A percentile compares a stretch with the other conserved stretches of the same genome.
These are phyloP conservation scores for Orthosia incerta DNA, from an alignment of 2,888 invertebrate genomes.

Conservation along the genomic window DNA sequence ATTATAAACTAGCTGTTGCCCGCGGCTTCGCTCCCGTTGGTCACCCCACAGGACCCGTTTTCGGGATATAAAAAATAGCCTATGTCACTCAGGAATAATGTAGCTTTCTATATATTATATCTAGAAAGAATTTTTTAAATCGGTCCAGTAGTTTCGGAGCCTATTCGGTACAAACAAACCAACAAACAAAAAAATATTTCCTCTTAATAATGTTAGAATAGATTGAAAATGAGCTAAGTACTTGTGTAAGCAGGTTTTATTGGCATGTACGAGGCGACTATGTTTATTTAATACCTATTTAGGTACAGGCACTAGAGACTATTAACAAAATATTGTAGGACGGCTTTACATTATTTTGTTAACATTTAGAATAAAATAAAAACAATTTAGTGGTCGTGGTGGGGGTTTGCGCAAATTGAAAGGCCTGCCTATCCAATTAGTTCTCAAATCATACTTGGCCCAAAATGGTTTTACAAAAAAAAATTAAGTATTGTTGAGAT, in stretches of 20 bases:
- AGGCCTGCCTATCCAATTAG: constrained; percentile 4
- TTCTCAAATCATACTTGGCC: not conserved
- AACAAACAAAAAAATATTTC: too few species aligned
- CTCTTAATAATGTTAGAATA: too few species aligned
- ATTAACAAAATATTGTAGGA: not conserved
- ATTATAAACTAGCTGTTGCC: too few species aligned
- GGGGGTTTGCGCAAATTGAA: constrained; percentile 5
- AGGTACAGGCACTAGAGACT: not conserved
- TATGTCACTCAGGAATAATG: too few species aligned
- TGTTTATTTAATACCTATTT: not conserved
- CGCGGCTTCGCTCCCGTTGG: too few species aligned
- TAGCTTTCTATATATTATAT: too few species aligned
- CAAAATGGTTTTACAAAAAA: constrained; percentile 10
- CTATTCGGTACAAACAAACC: too few species aligned
- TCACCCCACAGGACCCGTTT: too few species aligned
- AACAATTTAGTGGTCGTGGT: constrained; percentile 18
- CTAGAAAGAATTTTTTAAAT: too few species aligned
- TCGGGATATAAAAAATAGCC: too few species aligned
- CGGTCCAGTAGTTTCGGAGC: too few species aligned
- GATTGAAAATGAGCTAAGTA: not conserved
- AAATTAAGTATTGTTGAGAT: constrained; percentile 1
- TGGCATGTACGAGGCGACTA: not conserved
- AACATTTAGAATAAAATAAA: constrained; percentile 18
- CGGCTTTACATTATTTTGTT: constrained; percentile 6
- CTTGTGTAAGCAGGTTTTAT: not conserved